Percentiles rank a stretch among this genome's conserved stretches.
These are phyloP conservation scores for Acrocephalus arundinaceus DNA, from an alignment of 2,113 vertebrate species.

Conservation along the genomic window DNA sequence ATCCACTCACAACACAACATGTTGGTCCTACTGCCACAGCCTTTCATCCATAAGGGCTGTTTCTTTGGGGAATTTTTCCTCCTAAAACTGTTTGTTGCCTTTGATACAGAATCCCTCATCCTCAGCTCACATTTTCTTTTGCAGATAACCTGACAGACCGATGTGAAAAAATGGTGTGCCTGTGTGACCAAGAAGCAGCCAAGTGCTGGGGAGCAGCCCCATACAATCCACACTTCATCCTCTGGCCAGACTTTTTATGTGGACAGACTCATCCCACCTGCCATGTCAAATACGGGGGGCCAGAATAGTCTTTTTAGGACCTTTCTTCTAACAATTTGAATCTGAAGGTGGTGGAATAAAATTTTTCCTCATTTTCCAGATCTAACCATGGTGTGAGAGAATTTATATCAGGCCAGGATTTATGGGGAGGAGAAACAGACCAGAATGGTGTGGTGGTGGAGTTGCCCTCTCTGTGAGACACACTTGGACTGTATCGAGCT, in stretches of 20 bases:
- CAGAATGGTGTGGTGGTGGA: not conserved
- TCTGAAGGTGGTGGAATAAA: slow-evolving; percentile 35
- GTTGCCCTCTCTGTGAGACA: not conserved
- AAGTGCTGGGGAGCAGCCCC: slow-evolving; percentile 79
- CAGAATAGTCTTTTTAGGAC: not conserved
- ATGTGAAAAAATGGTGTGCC: slow-evolving; percentile 86
- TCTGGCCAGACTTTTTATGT: slow-evolving; percentile 86
- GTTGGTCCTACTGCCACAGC: not conserved
- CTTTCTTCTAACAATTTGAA: not conserved
- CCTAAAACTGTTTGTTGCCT: not conserved
- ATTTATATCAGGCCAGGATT: not conserved
- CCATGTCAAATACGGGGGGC: not conserved
- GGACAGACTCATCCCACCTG: slow-evolving; percentile 78
- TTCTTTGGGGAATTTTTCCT: not conserved
- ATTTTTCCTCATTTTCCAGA: not conserved
- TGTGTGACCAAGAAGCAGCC: slow-evolving; percentile 85
- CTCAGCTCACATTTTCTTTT: slow-evolving; percentile 47
- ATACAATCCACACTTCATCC: slow-evolving; percentile 74
- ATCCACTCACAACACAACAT: not conserved
- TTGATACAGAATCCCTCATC: not conserved
- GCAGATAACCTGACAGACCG: slow-evolving; percentile 80
- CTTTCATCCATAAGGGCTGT: not conserved
- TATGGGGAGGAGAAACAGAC: not conserved
- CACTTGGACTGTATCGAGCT: not conserved
- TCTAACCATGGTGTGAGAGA: not conserved